A percentile compares a stretch with the other conserved stretches of the same genome.
phyloP scores from a whole-genome alignment of 2,113 vertebrate species.

The Fregetta grallaria region DNA sequence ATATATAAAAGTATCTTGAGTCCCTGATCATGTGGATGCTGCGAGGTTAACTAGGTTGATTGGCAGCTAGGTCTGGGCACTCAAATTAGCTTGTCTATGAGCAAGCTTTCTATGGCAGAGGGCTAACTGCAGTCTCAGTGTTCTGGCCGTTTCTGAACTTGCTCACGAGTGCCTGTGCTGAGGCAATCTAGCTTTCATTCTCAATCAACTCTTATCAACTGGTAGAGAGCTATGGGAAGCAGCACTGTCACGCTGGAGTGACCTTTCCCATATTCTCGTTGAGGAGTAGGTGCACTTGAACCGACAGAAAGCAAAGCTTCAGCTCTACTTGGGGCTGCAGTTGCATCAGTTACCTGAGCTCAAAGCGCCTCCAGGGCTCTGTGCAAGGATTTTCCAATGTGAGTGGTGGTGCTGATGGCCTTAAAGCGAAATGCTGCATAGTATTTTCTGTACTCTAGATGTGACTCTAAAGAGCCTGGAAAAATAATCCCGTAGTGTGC shows the following conservation, averaged over 20 bases:
- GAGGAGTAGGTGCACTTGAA: not conserved
- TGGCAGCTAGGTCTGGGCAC: constrained; percentile 57
- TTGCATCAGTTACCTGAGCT: not conserved
- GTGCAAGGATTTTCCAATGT: not conserved
- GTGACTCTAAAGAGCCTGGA: rapidly evolving
- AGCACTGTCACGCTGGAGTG: not conserved
- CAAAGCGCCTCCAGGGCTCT: not conserved
- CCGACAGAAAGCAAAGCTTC: not conserved
- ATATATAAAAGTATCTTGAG: not conserved
- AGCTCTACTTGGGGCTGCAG: not conserved
- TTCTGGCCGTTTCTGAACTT: not conserved
- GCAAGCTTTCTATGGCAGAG: constrained; percentile 13
- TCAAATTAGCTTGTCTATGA: constrained; percentile 45
- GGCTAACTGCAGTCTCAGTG: not conserved
- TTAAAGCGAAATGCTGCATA: not conserved
- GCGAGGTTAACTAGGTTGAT: constrained; percentile 34
- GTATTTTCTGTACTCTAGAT: not conserved
- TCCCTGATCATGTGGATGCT: not conserved
- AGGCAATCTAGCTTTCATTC: not conserved
- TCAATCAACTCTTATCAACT: not conserved
- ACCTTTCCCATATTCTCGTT: rapidly evolving
- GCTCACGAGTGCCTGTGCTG: not conserved
- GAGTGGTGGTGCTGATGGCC: not conserved
- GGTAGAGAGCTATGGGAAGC: not conserved
- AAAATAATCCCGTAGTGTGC: not conserved